phyloP scores from a whole-genome alignment of 64 coral and sea anemone species.

The Stichodactyla helianthus region DNA sequence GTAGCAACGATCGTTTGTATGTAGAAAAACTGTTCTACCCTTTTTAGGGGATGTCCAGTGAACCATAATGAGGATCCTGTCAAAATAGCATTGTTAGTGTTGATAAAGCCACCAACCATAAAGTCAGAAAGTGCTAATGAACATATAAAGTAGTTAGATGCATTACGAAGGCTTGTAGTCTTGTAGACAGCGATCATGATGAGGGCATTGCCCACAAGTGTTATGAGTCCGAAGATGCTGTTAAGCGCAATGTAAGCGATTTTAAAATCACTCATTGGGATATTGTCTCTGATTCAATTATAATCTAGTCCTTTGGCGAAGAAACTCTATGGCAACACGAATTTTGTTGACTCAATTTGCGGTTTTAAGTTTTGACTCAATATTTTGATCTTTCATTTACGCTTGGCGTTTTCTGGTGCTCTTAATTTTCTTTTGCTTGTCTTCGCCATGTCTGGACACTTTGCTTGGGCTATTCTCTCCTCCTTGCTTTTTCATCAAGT shows the following conservation, averaged over 20 bases:
- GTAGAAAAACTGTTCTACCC: background rate
- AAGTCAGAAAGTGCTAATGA: slow-evolving; percentile 47
- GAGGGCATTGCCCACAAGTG: slow-evolving; percentile 26
- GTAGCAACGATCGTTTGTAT: background rate
- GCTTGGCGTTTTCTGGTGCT: too few relatives aligned
- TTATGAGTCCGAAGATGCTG: background rate
- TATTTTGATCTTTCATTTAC: too few relatives aligned
- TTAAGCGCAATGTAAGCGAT: background rate
- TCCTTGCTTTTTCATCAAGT: too few relatives aligned
- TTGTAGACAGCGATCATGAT: slow-evolving; percentile 54
- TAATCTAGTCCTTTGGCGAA: too few relatives aligned
- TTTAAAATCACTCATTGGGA: background rate
- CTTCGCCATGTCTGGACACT: too few relatives aligned
- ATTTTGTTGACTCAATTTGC: too few relatives aligned
- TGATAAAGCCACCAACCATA: slow-evolving; percentile 41
- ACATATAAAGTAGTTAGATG: slow-evolving; percentile 66
- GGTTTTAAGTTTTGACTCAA: too few relatives aligned
- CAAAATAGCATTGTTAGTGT: slow-evolving; percentile 10
- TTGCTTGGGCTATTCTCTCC: too few relatives aligned
- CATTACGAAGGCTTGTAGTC: slow-evolving; percentile 30
- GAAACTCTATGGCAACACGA: too few relatives aligned
- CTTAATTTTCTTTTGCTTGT: too few relatives aligned
- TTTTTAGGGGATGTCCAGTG: background rate
- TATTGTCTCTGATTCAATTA: too few relatives aligned
- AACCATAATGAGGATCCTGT: background rate